Conservation (phyloP, 2,113 vertebrate genomes). For the Siphamia tubifer region DNA sequence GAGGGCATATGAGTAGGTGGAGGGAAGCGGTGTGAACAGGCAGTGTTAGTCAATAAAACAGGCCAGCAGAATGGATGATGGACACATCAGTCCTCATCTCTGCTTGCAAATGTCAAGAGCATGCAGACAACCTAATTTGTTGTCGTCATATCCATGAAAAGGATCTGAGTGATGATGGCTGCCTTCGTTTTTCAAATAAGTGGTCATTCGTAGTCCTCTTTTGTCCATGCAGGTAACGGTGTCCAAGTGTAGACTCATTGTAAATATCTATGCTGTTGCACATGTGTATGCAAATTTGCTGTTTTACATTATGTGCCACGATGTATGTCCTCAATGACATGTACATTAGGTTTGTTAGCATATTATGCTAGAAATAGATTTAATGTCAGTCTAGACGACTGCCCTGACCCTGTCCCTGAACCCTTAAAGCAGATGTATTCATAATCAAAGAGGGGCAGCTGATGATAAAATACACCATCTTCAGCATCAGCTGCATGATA, state of each 20-base stretch:
- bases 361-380: conserved; percentile 80
- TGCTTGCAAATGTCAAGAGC: conserved; percentile 66
- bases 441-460: conserved; percentile 73
- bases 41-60: conserved; percentile 61
- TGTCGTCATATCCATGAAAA: conserved; percentile 55
- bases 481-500: conserved; percentile 78
- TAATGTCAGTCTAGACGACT: conserved; percentile 77
- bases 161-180: conserved; percentile 30
- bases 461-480: conserved; percentile 74
- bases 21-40: no score
- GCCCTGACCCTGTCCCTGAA: conserved; percentile 56
- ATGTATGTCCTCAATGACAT: no score
- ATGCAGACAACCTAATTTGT: conserved; percentile 68
- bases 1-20: no score
- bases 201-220: no score
- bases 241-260: no score
- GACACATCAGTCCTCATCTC: conserved; percentile 67
- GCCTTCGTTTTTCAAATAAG: no score
- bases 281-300: background rate
- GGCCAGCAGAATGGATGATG: conserved; percentile 12
- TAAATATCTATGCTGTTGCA: no score
- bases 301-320: no score
- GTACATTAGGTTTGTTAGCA: conserved; percentile 39
- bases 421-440: conserved; percentile 80
- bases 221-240: no score